These are phyloP conservation scores for Petaurus breviceps DNA, from an alignment of 2,113 vertebrate species.

Conservation along the genomic window DNA sequence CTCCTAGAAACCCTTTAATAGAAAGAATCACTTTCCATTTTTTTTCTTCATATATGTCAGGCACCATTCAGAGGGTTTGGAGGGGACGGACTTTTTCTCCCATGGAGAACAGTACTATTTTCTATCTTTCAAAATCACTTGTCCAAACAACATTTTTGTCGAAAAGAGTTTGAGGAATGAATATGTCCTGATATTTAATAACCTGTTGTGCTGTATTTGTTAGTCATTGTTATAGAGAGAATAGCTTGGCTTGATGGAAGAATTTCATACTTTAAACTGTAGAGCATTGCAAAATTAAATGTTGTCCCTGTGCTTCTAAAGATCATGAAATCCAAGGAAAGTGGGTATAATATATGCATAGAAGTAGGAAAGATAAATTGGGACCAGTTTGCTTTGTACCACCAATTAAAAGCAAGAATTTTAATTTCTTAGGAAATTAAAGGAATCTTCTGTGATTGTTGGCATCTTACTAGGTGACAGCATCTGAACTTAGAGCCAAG, in stretches of 20 bases:
- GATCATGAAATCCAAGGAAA: not conserved
- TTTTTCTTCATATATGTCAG: not conserved
- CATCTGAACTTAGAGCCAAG: not conserved
- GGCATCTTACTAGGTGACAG: not conserved
- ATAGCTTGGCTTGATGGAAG: not conserved
- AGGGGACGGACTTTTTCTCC: not conserved
- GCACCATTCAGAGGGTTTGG: not conserved
- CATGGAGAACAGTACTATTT: not conserved
- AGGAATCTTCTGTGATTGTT: not conserved
- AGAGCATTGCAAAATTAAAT: not conserved
- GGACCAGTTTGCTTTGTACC: not conserved
- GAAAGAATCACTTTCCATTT: not conserved
- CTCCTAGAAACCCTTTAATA: not conserved
- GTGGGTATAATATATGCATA: not conserved
- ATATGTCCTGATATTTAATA: not conserved
- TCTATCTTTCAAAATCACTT: not conserved
- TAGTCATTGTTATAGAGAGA: not conserved
- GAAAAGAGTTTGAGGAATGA: not conserved
- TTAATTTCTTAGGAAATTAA: too few relatives aligned
- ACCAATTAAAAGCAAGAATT: not conserved
- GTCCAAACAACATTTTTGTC: not conserved
- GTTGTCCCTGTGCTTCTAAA: not conserved
- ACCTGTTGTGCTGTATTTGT: not conserved
- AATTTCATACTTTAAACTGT: not conserved
- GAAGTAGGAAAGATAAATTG: not conserved